Percentiles rank a stretch among this genome's conserved stretches.
phyloP scores from a whole-genome alignment of 2,888 invertebrate genomes.

The Troides aeacus region DNA sequence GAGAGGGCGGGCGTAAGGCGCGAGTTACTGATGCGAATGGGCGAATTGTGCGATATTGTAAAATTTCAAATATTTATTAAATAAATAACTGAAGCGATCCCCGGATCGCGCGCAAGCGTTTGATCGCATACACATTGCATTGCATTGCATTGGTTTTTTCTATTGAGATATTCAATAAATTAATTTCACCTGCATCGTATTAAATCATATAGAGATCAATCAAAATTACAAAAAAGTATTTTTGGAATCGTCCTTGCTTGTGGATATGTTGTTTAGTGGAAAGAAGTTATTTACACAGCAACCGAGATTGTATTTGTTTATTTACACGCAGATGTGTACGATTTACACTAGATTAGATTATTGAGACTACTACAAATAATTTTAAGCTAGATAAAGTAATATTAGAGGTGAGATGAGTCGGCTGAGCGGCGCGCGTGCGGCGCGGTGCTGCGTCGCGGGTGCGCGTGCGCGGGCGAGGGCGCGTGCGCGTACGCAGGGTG shows the following conservation, averaged over 20 bases:
- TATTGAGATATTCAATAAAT: neutral
- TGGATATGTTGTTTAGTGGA: conserved; percentile 16
- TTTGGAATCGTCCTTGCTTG: conserved; percentile 26
- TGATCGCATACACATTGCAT: neutral
- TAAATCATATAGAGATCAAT: neutral
- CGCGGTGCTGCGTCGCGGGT: neutral
- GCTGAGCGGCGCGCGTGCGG: neutral
- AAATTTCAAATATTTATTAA: neutral
- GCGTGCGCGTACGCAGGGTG: too few relatives aligned
- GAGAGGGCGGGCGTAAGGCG: neutral
- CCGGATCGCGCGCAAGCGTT: neutral
- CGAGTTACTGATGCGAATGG: neutral
- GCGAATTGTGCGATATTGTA: neutral
- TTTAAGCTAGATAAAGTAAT: conserved; percentile 5
- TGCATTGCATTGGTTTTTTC: neutral
- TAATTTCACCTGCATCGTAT: neutral
- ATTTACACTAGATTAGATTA: conserved; percentile 13
- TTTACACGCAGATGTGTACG: conserved; percentile 10
- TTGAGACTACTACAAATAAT: conserved; percentile 3
- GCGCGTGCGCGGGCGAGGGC: neutral
- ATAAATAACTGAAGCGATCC: neutral
- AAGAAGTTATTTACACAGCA: conserved; percentile 30
- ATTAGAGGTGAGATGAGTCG: conserved; percentile 1
- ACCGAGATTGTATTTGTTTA: conserved; percentile 22
- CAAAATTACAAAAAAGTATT: conserved; percentile 11